These are phyloP conservation scores for Eucera pruinosa DNA, from an alignment of 2,888 invertebrate species.

Conservation along the genomic window DNA sequence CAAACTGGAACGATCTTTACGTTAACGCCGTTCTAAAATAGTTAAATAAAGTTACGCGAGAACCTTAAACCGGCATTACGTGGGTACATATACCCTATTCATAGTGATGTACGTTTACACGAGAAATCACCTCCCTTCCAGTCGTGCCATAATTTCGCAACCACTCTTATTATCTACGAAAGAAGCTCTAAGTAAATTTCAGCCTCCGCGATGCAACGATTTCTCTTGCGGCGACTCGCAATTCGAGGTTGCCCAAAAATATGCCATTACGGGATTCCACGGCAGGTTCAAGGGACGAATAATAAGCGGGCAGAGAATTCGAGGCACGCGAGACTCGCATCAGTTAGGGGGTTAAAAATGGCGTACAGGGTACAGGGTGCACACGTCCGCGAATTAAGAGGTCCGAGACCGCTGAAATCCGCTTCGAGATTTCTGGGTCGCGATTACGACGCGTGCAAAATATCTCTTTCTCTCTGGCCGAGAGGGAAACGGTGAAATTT, in stretches of 20 bases:
- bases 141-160: no score
- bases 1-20: no score
- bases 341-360: slow-evolving; percentile 34
- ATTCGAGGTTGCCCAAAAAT: background rate
- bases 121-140: no score
- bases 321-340: slow-evolving; percentile 25
- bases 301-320: slow-evolving; percentile 27
- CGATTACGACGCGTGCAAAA: slow-evolving; percentile 39
- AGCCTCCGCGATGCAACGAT: no score
- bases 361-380: background rate
- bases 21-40: no score
- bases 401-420: slow-evolving; percentile 22
- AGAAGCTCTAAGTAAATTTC: no score
- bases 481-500: slow-evolving; percentile 38
- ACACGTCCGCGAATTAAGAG: slow-evolving; percentile 43
- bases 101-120: no score
- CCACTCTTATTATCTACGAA: no score
- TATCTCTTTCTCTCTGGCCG: slow-evolving; percentile 4
- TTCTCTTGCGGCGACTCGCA: background rate
- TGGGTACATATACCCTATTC: no score
- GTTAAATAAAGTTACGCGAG: no score
- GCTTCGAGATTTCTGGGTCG: slow-evolving; percentile 45
- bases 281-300: slow-evolving; percentile 10
- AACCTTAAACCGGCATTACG: no score
- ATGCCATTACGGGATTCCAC: background rate